These are phyloP conservation scores for Caerostris darwini DNA, from an alignment of 1,140 invertebrate genomes.

Conservation along the genomic window DNA sequence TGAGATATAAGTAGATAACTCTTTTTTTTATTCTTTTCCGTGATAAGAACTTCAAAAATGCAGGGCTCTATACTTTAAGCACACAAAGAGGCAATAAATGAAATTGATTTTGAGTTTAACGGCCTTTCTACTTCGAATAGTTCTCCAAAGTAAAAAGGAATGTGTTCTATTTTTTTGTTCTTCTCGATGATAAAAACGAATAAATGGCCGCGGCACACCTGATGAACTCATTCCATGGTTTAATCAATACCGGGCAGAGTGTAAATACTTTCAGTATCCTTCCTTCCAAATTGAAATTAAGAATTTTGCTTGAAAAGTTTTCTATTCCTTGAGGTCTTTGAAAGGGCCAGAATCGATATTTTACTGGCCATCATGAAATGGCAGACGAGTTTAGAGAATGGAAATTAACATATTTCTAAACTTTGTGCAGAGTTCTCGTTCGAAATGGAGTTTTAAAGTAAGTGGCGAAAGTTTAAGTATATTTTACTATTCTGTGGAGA, in stretches of 20 bases:
- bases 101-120: conserved; percentile 16
- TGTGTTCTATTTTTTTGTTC: too few species aligned
- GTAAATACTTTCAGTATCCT: neutral
- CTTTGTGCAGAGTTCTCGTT: neutral
- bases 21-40: neutral
- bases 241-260: neutral
- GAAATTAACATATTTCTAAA: neutral
- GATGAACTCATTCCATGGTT: neutral
- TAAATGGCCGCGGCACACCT: too few species aligned
- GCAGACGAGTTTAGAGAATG: neutral
- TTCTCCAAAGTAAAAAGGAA: neutral
- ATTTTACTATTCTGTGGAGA: too few species aligned
- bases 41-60: neutral
- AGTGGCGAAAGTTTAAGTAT: too few species aligned
- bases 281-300: neutral
- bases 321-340: neutral
- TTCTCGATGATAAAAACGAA: too few species aligned
- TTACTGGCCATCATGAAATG: too few species aligned
- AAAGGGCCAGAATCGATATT: too few species aligned
- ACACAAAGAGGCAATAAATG: neutral
- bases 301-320: neutral
- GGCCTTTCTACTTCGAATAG: neutral
- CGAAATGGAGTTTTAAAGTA: neutral
- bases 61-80: too few species aligned
- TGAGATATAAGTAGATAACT: neutral